phyloP scores from a whole-genome alignment of 2,797 vertebrate genomes.

The Eidolon dupreanum region DNA sequence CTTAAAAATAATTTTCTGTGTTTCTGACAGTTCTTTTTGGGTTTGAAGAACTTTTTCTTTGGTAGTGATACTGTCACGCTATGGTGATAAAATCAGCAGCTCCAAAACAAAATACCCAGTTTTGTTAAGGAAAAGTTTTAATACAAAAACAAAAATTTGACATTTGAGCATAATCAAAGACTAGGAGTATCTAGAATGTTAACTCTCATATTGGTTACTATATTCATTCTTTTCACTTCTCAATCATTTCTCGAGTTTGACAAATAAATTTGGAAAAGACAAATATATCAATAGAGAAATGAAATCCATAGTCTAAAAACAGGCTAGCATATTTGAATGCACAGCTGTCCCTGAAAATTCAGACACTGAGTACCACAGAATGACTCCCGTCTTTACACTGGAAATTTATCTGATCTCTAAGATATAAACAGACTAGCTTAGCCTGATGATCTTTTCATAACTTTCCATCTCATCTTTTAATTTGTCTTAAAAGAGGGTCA shows the following conservation, averaged over 20 bases:
- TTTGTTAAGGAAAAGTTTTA: neutral
- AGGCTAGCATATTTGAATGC: neutral
- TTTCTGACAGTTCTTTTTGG: conserved; percentile 14
- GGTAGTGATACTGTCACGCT: neutral
- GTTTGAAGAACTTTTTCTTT: neutral
- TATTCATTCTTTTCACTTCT: neutral
- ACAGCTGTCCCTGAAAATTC: neutral
- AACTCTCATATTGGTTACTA: neutral
- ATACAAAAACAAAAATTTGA: neutral
- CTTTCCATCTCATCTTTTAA: neutral
- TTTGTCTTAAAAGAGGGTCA: neutral
- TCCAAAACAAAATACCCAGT: neutral
- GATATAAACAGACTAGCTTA: neutral
- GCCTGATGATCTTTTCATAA: neutral
- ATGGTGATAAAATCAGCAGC: neutral
- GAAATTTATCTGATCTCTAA: neutral
- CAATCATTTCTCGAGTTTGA: neutral
- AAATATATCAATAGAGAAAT: conserved; percentile 13
- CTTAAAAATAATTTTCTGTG: neutral
- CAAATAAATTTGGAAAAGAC: neutral
- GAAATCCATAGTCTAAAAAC: conserved; percentile 35
- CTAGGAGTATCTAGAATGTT: neutral
- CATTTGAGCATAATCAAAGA: neutral
- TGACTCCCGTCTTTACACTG: neutral
- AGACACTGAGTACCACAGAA: neutral